A percentile compares a stretch with the other conserved stretches of the same genome.
phyloP scores from a whole-genome alignment of 2,113 vertebrate species.

The Ailuropoda melanoleuca region DNA sequence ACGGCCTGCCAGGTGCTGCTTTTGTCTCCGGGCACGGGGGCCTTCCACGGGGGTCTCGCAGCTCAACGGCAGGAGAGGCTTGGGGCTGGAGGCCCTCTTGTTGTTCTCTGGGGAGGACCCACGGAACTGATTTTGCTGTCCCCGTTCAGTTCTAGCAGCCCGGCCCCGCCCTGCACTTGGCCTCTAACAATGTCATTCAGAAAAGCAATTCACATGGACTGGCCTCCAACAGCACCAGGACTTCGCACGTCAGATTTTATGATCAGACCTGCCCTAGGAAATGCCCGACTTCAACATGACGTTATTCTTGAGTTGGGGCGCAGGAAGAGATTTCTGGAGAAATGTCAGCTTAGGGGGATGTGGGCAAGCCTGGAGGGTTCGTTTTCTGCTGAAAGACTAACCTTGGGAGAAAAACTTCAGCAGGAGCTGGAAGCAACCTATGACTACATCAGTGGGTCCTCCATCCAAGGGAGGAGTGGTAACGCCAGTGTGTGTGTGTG shows the following conservation, averaged over 20 bases:
- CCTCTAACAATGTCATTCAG: constrained; percentile 53
- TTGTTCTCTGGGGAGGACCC: constrained; percentile 27
- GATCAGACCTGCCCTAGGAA: not conserved
- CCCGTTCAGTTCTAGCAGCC: constrained; percentile 1
- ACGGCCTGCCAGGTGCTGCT: constrained; percentile 91
- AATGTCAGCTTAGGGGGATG: not conserved
- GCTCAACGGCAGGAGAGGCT: constrained; percentile 58
- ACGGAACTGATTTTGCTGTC: constrained; percentile 58
- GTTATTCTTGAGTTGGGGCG: not conserved
- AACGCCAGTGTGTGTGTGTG: accelerated
- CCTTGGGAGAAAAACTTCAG: not conserved
- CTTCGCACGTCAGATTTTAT: not conserved
- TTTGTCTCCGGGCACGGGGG: constrained; percentile 87
- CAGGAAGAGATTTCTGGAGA: not conserved
- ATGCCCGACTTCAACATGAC: accelerated
- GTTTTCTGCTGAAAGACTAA: not conserved
- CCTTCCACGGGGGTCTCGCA: constrained; percentile 81
- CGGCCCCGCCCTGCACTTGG: not conserved
- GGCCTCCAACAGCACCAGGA: not conserved
- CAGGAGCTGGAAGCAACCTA: accelerated
- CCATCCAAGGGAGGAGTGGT: accelerated
- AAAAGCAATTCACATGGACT: constrained; percentile 46
- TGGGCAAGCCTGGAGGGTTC: not conserved
- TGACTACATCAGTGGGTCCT: accelerated
- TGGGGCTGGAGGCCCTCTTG: constrained; percentile 66